Evolutionary conservation across 2,888 invertebrate genomes (phyloP).

Genomic region (Fabriciana adippe): DNA sequence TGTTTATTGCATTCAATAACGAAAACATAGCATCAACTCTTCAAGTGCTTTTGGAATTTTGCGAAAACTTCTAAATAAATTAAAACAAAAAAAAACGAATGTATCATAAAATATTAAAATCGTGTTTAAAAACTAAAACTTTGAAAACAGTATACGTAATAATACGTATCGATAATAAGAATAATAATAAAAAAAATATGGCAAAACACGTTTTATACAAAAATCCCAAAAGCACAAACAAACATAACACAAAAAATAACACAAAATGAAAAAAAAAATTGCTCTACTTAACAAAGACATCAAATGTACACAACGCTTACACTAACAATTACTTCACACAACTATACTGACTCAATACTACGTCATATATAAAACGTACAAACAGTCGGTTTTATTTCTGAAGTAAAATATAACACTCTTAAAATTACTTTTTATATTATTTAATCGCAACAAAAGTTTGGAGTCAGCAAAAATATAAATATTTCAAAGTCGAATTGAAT

Average conservation of each 20-base stretch:
- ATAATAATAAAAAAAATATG: not conserved
- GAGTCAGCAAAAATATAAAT: too few relatives aligned
- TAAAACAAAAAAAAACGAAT: too few relatives aligned
- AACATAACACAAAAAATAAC: constrained; percentile 23
- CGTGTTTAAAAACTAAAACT: too few relatives aligned
- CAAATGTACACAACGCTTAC: constrained; percentile 25
- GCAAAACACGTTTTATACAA: not conserved
- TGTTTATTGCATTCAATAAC: constrained; percentile 32
- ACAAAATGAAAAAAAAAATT: constrained; percentile 31
- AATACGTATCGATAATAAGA: not conserved
- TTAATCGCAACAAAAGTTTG: too few relatives aligned
- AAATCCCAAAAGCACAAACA: constrained; percentile 21
- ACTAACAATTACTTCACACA: not conserved
- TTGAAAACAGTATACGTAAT: not conserved
- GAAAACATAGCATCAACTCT: constrained; percentile 31
- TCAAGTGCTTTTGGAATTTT: constrained; percentile 18
- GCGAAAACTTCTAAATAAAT: not conserved
- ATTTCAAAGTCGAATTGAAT: too few relatives aligned
- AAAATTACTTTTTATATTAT: too few relatives aligned
- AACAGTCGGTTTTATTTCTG: not conserved
- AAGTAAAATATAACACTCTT: too few relatives aligned
- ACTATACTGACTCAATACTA: not conserved
- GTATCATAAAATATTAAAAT: too few relatives aligned
- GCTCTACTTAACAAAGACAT: constrained; percentile 28
- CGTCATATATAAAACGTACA: not conserved